phyloP scores from a whole-genome alignment of 2,888 invertebrate species.

The Masnerella sp. region DNA sequence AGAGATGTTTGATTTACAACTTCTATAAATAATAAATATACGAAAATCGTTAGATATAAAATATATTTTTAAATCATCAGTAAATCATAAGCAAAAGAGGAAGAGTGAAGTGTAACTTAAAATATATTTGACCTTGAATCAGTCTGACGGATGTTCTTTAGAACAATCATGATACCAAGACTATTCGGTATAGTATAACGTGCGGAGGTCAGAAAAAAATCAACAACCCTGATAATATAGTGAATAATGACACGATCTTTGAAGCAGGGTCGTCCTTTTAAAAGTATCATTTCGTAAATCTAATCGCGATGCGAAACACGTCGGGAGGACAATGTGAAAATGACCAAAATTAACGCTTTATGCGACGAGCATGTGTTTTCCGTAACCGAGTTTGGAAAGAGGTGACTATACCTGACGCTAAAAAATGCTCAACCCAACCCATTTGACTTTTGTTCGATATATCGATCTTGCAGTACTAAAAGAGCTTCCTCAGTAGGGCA shows the following conservation, averaged over 20 bases:
- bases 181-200: conserved; percentile 32
- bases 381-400: conserved; percentile 17
- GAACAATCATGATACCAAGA: conserved; percentile 38
- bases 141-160: conserved; percentile 27
- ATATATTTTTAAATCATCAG: not conserved
- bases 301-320: conserved; percentile 6
- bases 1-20: too few species aligned
- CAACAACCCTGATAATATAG: conserved; percentile 28
- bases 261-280: conserved; percentile 6
- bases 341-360: not conserved
- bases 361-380: not conserved
- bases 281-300: conserved; percentile 6
- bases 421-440: conserved; percentile 30
- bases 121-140: conserved; percentile 20
- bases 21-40: too few species aligned
- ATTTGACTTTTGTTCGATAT: conserved; percentile 68
- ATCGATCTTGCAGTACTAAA: conserved; percentile 67
- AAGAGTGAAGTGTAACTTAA: not conserved
- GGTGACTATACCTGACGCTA: conserved; percentile 14
- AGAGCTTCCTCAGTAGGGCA: conserved; percentile 47
- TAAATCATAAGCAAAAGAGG: not conserved
- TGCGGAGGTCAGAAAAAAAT: conserved; percentile 39
- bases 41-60: too few species aligned
- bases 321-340: not conserved
- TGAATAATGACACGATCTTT: conserved; percentile 13